These are phyloP conservation scores for Caenorhabditis sinica DNA, from an alignment of 2,888 invertebrate genomes.

Conservation along the genomic window DNA sequence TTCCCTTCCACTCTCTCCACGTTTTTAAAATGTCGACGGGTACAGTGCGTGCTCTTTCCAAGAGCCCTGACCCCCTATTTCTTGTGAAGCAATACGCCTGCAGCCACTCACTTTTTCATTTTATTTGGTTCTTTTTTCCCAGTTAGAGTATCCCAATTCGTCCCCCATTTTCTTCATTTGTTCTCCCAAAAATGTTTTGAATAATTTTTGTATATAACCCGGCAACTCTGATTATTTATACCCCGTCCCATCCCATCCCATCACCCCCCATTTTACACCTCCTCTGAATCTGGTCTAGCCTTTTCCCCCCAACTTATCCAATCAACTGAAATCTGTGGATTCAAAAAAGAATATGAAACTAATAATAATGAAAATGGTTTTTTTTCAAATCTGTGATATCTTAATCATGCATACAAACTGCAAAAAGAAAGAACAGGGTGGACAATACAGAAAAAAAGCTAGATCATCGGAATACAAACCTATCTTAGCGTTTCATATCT, in stretches of 20 bases:
- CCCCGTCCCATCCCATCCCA: not conserved
- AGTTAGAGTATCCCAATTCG: constrained; percentile 30
- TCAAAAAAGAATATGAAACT: constrained; percentile 33
- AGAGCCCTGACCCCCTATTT: constrained; percentile 14
- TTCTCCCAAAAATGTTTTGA: not conserved
- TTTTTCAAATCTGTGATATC: constrained; percentile 1
- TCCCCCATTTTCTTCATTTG: not conserved
- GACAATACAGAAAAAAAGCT: not conserved
- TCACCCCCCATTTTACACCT: constrained; percentile 7
- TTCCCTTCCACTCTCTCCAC: constrained; percentile 26
- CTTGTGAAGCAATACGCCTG: constrained; percentile 1
- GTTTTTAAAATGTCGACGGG: constrained; percentile 49
- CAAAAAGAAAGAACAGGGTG: not conserved
- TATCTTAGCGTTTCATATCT: too few species aligned
- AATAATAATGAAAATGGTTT: constrained; percentile 39
- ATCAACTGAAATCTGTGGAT: constrained; percentile 14
- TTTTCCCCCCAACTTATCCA: not conserved
- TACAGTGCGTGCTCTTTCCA: constrained; percentile 23
- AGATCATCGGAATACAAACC: too few species aligned
- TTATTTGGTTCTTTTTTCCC: not conserved
- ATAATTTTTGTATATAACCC: constrained; percentile 32
- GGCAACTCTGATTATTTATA: constrained; percentile 22
- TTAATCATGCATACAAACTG: not conserved
- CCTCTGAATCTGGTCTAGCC: constrained; percentile 38
- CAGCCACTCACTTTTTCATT: constrained; percentile 2